Evolutionary conservation across 1,140 invertebrate species (phyloP), one percentile per base, ranked within the genome.

Genomic region (Drosophila ironensis): DNA sequence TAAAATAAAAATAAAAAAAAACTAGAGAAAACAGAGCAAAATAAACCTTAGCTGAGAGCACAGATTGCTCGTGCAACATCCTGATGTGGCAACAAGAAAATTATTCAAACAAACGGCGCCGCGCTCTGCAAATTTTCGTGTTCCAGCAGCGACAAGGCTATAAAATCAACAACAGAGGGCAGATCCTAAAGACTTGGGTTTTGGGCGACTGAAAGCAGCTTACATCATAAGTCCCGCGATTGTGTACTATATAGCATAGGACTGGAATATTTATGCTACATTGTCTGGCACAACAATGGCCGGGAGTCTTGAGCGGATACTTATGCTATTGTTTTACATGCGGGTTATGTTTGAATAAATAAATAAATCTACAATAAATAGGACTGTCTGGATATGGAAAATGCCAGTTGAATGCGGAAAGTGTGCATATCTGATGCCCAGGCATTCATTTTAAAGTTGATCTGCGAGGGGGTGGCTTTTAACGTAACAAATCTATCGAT

Each of bases 141-240:
- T n/a, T n/a, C n/a, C n/a, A 75, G 76, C 66, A 54, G 56, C 66
- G 76, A 75, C 71, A 80, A 60, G 76, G 67, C 64, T 25, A 75
- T 64, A 64, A 74, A 74, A 81, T 54, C 75, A 75, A 54, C 75
- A 66, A 57, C n/a, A n/a, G 76, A 80, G 75, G 75, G 70, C 12
- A 2, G 35, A 35, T 51, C 59, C 38, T 25, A 59, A 63, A 11
- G 40, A 47, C 35, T 66, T 22, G 7, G 14, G 47, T 25, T 35
- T 41, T 42, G 20, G 3, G n/a, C 22, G 38, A 38, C n/a, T n/a
- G 19, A 17, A 44, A 45, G 12, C 35, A 27, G 44, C 14, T 38
- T 22, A 22, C 20, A 22, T 3, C 20, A 5, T 22, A 22, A 22
- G 20, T 3, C 20, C 5, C 20, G n/a, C n/a, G n/a, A n/a, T n/a